Conservation (phyloP, 1,140 invertebrate genomes). For the Drosophila teissieri region DNA sequence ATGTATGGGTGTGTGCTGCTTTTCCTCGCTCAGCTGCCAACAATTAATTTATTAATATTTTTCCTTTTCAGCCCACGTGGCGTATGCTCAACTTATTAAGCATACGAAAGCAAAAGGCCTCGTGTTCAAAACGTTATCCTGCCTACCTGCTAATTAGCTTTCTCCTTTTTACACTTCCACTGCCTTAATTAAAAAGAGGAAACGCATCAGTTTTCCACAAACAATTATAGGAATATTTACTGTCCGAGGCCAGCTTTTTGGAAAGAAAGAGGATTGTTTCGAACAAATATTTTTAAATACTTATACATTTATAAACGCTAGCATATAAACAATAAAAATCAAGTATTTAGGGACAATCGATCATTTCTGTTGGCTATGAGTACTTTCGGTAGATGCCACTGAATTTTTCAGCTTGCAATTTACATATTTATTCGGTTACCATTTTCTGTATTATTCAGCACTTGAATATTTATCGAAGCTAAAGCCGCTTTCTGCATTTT, state of each 20-base stretch:
- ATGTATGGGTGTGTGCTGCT: slow-evolving; percentile 16
- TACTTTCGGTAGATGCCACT: background rate
- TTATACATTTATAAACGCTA: background rate
- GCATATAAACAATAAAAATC: too few species aligned
- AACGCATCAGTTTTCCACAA: background rate
- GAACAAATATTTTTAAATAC: background rate
- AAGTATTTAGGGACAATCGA: background rate
- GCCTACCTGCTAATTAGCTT: slow-evolving; percentile 40
- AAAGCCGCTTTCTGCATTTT: slow-evolving; percentile 38
- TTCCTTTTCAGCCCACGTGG: slow-evolving; percentile 25
- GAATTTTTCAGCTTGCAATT: slow-evolving; percentile 19
- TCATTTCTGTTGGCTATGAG: too few species aligned
- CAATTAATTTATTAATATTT: slow-evolving; percentile 78
- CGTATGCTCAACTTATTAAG: slow-evolving; percentile 46
- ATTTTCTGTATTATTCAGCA: slow-evolving; percentile 22
- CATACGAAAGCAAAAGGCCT: slow-evolving; percentile 26
- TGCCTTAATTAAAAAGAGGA: slow-evolving; percentile 27
- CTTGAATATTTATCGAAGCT: slow-evolving; percentile 54
- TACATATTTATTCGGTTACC: slow-evolving; percentile 30
- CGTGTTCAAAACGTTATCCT: slow-evolving; percentile 20
- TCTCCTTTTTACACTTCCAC: background rate
- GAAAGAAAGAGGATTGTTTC: too few species aligned
- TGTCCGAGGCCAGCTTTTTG: background rate
- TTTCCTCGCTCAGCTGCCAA: slow-evolving; percentile 49
- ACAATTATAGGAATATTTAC: too few species aligned